Conservation (phyloP, 1,140 invertebrate genomes). For the Homarus americanus region DNA sequence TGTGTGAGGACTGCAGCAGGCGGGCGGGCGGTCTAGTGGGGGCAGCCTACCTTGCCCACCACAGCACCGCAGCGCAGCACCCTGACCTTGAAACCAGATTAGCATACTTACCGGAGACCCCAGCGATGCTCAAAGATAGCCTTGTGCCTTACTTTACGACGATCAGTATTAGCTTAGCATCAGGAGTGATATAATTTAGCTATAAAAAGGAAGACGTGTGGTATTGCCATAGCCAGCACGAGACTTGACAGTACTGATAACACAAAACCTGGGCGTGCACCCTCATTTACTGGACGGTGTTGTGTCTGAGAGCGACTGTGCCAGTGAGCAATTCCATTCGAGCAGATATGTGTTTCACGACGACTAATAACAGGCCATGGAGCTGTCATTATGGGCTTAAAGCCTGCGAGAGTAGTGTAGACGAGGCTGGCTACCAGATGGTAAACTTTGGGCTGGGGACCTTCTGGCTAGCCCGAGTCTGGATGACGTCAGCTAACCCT, state of each 20-base stretch:
- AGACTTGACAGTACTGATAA: not conserved
- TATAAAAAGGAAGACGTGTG: not conserved
- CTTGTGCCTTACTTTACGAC: conserved; percentile 14
- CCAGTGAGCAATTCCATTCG: not conserved
- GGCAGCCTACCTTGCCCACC: not conserved
- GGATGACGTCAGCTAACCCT: not conserved
- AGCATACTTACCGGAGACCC: conserved; percentile 15
- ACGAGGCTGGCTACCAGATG: not conserved
- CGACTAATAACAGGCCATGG: not conserved
- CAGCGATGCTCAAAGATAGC: not conserved
- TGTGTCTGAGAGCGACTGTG: not conserved
- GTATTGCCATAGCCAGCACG: not conserved
- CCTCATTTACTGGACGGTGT: not conserved
- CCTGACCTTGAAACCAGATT: conserved; percentile 16
- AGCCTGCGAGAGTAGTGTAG: not conserved
- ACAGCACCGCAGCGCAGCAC: not conserved
- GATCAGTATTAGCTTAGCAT: conserved; percentile 17
- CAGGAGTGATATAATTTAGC: not conserved
- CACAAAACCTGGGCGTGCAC: not conserved
- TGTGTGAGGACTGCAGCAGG: conserved; percentile 25
- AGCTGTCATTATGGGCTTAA: not conserved
- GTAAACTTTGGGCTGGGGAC: not conserved
- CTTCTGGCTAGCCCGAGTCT: not conserved
- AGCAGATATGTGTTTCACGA: not conserved
- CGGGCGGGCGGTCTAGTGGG: not conserved